phyloP scores from a whole-genome alignment of 2,888 invertebrate species.

The Eupithecia inturbata region DNA sequence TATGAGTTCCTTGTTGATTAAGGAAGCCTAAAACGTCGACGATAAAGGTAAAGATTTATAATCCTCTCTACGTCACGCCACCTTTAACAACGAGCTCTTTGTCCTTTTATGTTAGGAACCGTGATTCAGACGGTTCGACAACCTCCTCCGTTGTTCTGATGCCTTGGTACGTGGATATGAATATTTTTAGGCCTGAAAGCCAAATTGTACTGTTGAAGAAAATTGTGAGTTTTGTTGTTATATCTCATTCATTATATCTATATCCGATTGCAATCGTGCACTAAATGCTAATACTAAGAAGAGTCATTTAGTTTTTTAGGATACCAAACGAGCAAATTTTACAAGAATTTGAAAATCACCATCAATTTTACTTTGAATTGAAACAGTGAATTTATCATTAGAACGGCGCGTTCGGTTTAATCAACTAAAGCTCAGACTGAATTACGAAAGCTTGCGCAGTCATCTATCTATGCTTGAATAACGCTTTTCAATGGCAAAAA shows the following conservation, averaged over 20 bases:
- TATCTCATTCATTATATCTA: background rate
- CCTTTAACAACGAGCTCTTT: conserved; percentile 18
- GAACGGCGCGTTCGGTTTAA: background rate
- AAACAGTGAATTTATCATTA: background rate
- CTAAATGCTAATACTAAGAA: background rate
- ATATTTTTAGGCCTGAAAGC: conserved; percentile 19
- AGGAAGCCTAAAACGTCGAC: background rate
- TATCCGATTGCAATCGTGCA: background rate
- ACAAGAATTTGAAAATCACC: background rate
- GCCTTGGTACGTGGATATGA: conserved; percentile 36
- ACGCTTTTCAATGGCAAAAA: too few relatives aligned
- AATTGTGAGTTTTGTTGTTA: background rate
- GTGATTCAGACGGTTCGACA: conserved; percentile 33
- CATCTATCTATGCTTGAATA: too few relatives aligned
- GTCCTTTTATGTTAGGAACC: conserved; percentile 21
- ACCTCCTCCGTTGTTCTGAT: conserved; percentile 32
- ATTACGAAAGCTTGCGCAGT: too few relatives aligned
- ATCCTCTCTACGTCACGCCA: background rate
- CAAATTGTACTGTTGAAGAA: background rate
- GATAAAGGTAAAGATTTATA: background rate
- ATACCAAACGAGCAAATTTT: background rate
- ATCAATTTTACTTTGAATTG: too few relatives aligned
- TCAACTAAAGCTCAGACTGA: background rate
- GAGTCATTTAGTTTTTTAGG: background rate
- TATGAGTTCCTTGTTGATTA: background rate